Evolutionary conservation across 1,140 invertebrate species (phyloP), one percentile per base, ranked within the genome.

Genomic region (Drosophila sp.): DNA sequence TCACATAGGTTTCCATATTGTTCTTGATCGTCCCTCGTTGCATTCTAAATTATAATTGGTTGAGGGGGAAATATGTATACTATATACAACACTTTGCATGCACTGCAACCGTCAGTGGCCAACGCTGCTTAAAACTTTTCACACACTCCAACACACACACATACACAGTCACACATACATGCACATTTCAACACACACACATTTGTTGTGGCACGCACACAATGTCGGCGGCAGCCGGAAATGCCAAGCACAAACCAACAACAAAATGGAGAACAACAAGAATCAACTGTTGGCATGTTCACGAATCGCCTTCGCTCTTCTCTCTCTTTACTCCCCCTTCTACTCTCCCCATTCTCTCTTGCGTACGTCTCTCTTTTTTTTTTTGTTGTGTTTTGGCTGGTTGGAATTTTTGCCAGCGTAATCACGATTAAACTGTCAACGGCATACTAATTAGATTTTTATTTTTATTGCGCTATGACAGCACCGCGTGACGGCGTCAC

Each of bases 361-460:
- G 14, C 7, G 14, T 1, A 16, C 45, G 8, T 13, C n/a, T n/a
- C n/a, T n/a, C n/a, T n/a, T n/a, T n/a, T n/a, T 59, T 13, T 59
- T 38, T 45, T 45, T n/a, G 41, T 50, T 71, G n/a, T 18, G 43
- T 29, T 65, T 25, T 76, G 80, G 71, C 72, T 63, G 54, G 62
- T 51, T 67, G 63, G 46, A 51, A 86, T 87, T 86, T 86, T 86
- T 87, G 82, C 86, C 86, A 86, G 86, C 86, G 86, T 90, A 90
- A 90, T 90, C 86, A 90, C 86, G 86, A 90, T 90, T 90, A 90
- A 90, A 90, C 86, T 90, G 86, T 90, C 86, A 90, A 90, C 86
- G 86, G 86, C 87, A 90, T 90, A 90, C 86, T 90, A 90, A 90
- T 90, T 90, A 90, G 86, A 90, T 90, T 90, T 90, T 90, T 90